Evolutionary conservation across 1,140 invertebrate genomes (phyloP).

Genomic region (Drosophila setifemur): DNA sequence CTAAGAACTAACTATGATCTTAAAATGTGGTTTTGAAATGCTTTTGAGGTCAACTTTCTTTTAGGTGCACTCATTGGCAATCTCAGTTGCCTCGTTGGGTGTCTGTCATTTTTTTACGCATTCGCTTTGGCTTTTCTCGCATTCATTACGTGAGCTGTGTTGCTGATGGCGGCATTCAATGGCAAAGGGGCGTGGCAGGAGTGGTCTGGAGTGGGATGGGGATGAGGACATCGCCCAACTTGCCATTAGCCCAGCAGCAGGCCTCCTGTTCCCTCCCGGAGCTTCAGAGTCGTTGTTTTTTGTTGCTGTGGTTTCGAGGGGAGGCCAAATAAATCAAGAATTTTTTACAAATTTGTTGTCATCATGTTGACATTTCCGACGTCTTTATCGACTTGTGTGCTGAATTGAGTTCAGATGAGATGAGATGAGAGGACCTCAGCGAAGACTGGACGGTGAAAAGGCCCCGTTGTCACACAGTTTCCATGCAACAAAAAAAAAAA

Average conservation of each 20-base stretch:
- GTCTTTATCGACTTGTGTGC: conserved; percentile 69
- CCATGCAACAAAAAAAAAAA: too few relatives aligned
- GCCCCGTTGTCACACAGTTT: conserved; percentile 40
- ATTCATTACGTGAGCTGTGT: conserved; percentile 77
- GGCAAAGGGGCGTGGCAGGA: conserved; percentile 19
- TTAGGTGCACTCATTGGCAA: conserved; percentile 22
- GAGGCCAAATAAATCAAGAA: conserved; percentile 72
- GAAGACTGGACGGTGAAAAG: conserved; percentile 24
- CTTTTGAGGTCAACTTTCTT: too few relatives aligned
- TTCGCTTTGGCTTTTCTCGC: conserved; percentile 39
- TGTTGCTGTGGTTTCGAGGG: conserved; percentile 46
- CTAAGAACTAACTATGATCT: too few relatives aligned
- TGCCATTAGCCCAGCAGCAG: conserved; percentile 69
- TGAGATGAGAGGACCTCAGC: not conserved
- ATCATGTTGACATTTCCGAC: conserved; percentile 80
- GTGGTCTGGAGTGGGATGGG: too few relatives aligned
- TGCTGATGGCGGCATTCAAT: conserved; percentile 54
- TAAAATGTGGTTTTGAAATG: too few relatives aligned
- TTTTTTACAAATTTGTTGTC: conserved; percentile 81
- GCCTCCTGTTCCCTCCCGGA: not conserved
- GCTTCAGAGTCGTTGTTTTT: conserved; percentile 57
- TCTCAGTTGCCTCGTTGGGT: conserved; percentile 10
- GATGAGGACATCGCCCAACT: conserved; percentile 2
- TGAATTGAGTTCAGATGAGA: not conserved
- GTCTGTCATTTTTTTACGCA: conserved; percentile 66